Conservation (phyloP, 2,797 vertebrate genomes). For the Margarornis squamiger region DNA sequence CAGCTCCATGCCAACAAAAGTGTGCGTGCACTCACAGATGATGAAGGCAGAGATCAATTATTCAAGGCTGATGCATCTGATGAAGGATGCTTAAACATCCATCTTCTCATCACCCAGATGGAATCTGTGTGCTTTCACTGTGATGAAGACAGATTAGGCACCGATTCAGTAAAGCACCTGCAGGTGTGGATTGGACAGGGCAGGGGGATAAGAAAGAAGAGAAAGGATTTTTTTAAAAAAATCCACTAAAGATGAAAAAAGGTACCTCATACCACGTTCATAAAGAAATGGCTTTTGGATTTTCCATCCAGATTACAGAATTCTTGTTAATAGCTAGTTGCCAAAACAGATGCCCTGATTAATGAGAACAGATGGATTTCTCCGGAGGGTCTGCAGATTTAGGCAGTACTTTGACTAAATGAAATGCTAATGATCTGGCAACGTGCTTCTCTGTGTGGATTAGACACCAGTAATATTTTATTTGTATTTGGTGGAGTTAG, state of each 20-base stretch:
- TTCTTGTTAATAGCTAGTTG: conserved; percentile 27
- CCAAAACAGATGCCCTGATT: conserved; percentile 62
- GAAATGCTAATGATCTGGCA: conserved; percentile 64
- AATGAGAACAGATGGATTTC: conserved; percentile 65
- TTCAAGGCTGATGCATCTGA: neutral
- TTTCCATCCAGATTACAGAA: neutral
- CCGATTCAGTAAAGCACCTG: neutral
- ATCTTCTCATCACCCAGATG: neutral
- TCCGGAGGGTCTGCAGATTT: conserved; percentile 62
- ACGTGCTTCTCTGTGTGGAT: neutral
- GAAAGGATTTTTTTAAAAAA: neutral
- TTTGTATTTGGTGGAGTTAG: neutral
- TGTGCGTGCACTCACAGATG: neutral
- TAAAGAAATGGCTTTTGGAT: neutral
- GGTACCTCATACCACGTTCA: neutral
- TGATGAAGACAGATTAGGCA: neutral
- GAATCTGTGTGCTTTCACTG: neutral
- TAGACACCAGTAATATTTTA: conserved; percentile 1
- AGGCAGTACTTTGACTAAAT: conserved; percentile 46
- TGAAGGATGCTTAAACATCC: conserved; percentile 17
- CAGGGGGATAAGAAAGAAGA: neutral
- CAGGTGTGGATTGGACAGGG: neutral
- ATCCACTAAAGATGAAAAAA: neutral
- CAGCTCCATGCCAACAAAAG: neutral
- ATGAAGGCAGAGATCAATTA: neutral